Evolutionary conservation across 1,140 invertebrate species (phyloP).

Genomic region (Liolophura sinensis): DNA sequence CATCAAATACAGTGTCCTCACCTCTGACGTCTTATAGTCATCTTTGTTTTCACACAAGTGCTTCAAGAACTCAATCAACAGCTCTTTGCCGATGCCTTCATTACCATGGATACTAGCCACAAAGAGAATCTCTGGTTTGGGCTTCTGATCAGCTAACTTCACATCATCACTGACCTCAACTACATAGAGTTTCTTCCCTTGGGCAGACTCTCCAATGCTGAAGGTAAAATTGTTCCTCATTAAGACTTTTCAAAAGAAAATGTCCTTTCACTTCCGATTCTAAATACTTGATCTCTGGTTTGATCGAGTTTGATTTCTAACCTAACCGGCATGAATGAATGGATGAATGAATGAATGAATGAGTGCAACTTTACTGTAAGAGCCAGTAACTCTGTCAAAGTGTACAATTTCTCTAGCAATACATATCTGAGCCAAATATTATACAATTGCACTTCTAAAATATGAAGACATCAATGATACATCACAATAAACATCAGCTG

Average conservation of each 20-base stretch:
- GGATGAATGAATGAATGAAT: neutral
- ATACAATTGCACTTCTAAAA: too few species aligned
- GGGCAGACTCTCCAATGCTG: slow-evolving; percentile 38
- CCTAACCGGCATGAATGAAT: neutral
- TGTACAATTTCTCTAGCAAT: too few species aligned
- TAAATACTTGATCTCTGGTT: neutral
- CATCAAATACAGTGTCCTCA: slow-evolving; percentile 10
- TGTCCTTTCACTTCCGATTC: neutral
- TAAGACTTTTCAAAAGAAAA: neutral
- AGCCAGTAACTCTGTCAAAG: too few species aligned
- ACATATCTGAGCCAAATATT: too few species aligned
- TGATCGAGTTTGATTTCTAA: neutral
- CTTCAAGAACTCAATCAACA: slow-evolving; percentile 66
- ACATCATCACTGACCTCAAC: slow-evolving; percentile 77
- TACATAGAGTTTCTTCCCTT: slow-evolving; percentile 86
- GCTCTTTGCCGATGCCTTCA: slow-evolving; percentile 80
- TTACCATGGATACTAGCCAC: slow-evolving; percentile 89
- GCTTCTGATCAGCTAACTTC: neutral
- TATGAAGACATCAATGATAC: too few species aligned
- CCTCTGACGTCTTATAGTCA: slow-evolving; percentile 35
- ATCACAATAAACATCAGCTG: too few species aligned
- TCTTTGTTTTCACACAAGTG: slow-evolving; percentile 73
- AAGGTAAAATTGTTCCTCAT: slow-evolving; percentile 4
- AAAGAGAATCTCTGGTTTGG: slow-evolving; percentile 68
- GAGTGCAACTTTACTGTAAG: neutral